Percentiles rank a stretch among this genome's conserved stretches.
phyloP scores from a whole-genome alignment of 1,140 invertebrate species.

The Vollenhovia emeryi region DNA sequence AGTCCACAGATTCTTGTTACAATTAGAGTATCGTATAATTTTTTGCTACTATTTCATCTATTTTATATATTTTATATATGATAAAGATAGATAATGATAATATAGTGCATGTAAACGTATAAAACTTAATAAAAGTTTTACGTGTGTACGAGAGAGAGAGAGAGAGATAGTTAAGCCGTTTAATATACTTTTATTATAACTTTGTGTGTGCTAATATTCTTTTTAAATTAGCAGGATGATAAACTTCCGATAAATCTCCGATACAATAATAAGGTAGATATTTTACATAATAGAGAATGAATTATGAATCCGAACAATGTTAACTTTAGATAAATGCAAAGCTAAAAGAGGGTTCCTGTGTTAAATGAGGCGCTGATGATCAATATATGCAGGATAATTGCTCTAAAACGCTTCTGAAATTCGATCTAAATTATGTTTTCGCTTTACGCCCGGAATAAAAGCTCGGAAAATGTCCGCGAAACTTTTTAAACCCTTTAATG shows the following conservation, averaged over 20 bases:
- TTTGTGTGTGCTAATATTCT: neutral
- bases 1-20: neutral
- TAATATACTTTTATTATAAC: constrained; percentile 12
- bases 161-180: neutral
- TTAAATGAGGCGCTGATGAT: neutral
- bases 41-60: no score
- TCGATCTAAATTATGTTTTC: constrained; percentile 49
- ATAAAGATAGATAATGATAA: neutral
- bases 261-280: neutral
- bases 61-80: no score
- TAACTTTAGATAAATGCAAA: neutral
- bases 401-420: constrained; percentile 43
- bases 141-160: no score
- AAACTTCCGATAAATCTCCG: neutral
- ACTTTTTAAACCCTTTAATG: constrained; percentile 56
- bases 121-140: neutral
- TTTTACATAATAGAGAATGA: neutral
- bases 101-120: neutral
- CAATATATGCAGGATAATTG: constrained; percentile 15
- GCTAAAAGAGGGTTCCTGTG: neutral
- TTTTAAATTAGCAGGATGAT: neutral
- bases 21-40: neutral
- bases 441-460: constrained; percentile 30
- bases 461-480: constrained; percentile 34
- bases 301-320: constrained; percentile 18